Conservation (phyloP, 1,140 invertebrate species). For the Apis dorsata region DNA sequence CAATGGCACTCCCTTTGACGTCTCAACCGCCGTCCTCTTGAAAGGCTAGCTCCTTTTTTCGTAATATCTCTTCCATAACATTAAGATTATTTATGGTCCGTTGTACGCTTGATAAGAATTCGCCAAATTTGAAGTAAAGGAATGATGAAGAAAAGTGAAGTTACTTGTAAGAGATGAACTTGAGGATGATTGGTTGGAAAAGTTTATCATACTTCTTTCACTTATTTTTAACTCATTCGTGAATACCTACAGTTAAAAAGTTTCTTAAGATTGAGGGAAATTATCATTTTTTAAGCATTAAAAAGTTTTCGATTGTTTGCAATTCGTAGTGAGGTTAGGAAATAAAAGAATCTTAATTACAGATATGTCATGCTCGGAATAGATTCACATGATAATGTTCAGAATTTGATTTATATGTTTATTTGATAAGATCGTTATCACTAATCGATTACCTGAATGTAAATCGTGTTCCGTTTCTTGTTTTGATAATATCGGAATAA, state of each 20-base stretch:
- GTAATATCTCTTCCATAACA: constrained; percentile 12
- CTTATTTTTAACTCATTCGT: too few relatives aligned
- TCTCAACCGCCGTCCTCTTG: constrained; percentile 62
- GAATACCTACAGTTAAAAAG: too few relatives aligned
- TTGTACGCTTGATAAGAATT: not conserved
- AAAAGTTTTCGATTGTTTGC: too few relatives aligned
- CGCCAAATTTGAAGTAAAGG: not conserved
- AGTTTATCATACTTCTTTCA: too few relatives aligned
- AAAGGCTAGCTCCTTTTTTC: constrained; percentile 7
- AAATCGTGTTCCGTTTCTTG: not conserved
- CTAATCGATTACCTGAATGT: not conserved
- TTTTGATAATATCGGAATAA: not conserved
- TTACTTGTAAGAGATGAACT: too few relatives aligned
- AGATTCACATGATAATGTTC: too few relatives aligned
- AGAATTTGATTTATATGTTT: not conserved
- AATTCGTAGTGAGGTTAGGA: too few relatives aligned
- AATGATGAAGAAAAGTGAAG: too few relatives aligned
- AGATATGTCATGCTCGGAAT: not conserved
- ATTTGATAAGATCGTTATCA: not conserved
- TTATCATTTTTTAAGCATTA: too few relatives aligned
- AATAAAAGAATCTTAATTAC: too few relatives aligned
- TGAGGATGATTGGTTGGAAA: too few relatives aligned
- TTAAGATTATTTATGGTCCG: not conserved
- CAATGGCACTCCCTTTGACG: constrained; percentile 72
- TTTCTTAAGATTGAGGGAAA: too few relatives aligned